Base-by-base conservation (phyloP, 2,888 invertebrate genomes). In the Synergus gifuensis region DNA sequence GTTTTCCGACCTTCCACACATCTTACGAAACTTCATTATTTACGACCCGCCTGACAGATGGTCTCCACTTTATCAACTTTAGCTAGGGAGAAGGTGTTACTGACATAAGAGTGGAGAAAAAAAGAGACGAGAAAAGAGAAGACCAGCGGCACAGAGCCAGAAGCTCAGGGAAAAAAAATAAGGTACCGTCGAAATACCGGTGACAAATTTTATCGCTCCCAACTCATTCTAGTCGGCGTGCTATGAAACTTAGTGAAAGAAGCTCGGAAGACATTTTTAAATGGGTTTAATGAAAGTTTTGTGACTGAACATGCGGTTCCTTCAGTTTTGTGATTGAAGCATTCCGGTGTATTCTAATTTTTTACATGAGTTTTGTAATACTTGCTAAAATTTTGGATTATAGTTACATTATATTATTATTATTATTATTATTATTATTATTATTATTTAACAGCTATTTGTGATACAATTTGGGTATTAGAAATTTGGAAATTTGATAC, bases 1-100 rank as follows among this genome's bases (percentile, higher is more conserved):
- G 12, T 18, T 18, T 22, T 12, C 22, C 60, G 22, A 12, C 60
- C 5, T 60, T 14, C 22, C 12, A 22, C 60, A 60, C 77, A 69
- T 67, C 80, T 73, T 79, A 77, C 78, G 54, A 80, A 84, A 81
- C 82, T 82, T 81, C 80, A 82, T 84, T 84, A 82, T 84, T 84
- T 84, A 84, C 82, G 80, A 80, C 64, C 80, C 79, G 81, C 80
- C 80, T 84, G 69, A 78, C 82, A 82, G 80, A 79, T 79, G 77
- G 80, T 81, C 81, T 78, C 81, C 80, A 73, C 81, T 84, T 82
- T 82, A 84, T 82, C 82, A 84, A 81, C 80, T 82, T 84, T 79
- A 81, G 77, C 81, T 81, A 80, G 81, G 81, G 22, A 60, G 22
- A 83, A 81, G 78, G 83, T 82, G 82, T 82, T 83, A 79, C 78